Conservation (phyloP, 2,113 vertebrate species). For the Erpornis zantholeuca region DNA sequence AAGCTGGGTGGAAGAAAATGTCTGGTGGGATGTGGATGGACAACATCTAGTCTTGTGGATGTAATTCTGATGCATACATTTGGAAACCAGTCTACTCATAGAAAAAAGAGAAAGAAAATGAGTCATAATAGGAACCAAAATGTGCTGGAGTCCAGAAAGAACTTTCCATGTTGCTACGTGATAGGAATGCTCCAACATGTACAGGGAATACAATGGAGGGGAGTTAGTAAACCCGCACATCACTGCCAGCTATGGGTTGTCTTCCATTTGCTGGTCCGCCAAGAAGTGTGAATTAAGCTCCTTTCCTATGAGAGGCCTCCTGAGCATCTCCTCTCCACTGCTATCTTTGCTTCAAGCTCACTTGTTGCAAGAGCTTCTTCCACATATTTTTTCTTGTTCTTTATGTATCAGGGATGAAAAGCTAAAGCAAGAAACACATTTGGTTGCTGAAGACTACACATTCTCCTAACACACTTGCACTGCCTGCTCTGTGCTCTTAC, state of each 20-base stretch:
- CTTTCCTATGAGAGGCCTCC: not conserved
- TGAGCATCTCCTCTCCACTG: not conserved
- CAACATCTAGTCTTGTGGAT: not conserved
- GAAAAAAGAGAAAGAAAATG: not conserved
- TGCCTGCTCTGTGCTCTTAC: not conserved
- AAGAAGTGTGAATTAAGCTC: not conserved
- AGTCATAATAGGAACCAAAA: not conserved
- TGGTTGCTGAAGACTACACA: not conserved
- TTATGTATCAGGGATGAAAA: not conserved
- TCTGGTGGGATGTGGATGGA: not conserved
- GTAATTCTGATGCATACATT: not conserved
- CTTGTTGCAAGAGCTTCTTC: not conserved
- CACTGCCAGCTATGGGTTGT: not conserved
- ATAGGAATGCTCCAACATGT: not conserved
- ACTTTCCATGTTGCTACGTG: not conserved
- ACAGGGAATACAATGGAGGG: not conserved
- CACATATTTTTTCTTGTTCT: not conserved
- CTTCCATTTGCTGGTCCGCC: not conserved
- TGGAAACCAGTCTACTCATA: not conserved
- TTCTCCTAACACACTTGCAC: not conserved
- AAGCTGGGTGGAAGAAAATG: not conserved
- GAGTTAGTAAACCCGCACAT: not conserved
- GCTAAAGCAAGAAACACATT: not conserved
- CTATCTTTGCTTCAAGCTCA: not conserved
- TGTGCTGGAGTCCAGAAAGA: not conserved